Conservation (phyloP, 2,113 vertebrate species). For the Halcyon senegalensis region DNA sequence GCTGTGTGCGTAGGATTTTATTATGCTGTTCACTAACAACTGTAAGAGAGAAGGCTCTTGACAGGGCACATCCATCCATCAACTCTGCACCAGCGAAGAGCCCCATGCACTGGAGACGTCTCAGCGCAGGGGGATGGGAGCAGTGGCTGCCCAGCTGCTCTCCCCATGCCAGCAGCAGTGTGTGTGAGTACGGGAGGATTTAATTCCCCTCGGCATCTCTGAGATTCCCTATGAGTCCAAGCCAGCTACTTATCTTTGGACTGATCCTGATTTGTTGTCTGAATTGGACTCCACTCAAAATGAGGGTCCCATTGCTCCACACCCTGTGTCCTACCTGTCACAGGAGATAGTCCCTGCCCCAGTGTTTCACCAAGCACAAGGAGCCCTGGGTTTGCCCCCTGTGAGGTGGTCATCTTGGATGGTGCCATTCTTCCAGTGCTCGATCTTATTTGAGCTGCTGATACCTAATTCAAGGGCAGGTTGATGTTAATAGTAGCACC, state of each 20-base stretch:
- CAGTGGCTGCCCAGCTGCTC: not conserved
- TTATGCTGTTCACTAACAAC: not conserved
- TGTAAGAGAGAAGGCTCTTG: not conserved
- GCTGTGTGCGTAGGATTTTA: not conserved
- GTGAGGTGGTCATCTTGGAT: not conserved
- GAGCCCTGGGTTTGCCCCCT: not conserved
- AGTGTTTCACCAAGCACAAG: not conserved
- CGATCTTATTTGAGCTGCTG: not conserved
- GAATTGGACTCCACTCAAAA: not conserved
- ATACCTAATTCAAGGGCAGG: not conserved
- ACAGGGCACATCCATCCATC: not conserved
- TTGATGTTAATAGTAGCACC: not conserved
- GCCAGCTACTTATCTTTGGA: not conserved
- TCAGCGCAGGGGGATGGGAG: not conserved
- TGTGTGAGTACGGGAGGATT: not conserved
- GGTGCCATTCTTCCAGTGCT: not conserved
- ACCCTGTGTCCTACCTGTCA: not conserved
- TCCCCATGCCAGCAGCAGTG: not conserved
- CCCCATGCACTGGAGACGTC: accelerated
- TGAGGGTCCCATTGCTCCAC: not conserved
- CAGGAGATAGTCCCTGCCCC: not conserved
- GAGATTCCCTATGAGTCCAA: not conserved
- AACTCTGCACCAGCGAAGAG: not conserved
- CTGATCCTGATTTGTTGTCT: not conserved
- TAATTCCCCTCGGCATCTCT: not conserved